These are phyloP conservation scores for Rhadinocentrus ornatus DNA, from an alignment of 2,797 vertebrate species.

Conservation along the genomic window DNA sequence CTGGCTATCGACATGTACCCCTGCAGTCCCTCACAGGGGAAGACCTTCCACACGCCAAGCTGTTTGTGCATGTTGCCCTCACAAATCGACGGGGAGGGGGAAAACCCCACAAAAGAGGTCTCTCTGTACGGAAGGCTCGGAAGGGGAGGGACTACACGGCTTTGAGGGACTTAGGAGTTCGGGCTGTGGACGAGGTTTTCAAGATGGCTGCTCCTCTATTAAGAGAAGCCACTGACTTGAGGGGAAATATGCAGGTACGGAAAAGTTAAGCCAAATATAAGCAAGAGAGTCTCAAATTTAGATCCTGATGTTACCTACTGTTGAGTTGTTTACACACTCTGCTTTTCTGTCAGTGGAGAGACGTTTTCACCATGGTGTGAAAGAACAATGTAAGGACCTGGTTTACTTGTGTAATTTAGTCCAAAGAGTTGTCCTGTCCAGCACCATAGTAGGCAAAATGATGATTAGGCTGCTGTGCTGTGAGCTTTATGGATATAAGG, in stretches of 20 bases:
- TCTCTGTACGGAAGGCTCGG: constrained; percentile 92
- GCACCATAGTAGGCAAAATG: too few relatives aligned
- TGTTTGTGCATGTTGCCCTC: constrained; percentile 95
- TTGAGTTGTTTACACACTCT: neutral
- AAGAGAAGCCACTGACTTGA: constrained; percentile 91
- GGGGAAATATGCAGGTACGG: constrained; percentile 95
- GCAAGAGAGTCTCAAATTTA: neutral
- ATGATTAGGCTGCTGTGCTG: neutral
- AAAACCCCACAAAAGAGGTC: constrained; percentile 93
- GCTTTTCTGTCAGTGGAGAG: neutral
- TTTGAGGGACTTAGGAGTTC: constrained; percentile 90
- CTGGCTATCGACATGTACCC: constrained; percentile 91
- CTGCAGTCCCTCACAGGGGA: constrained; percentile 93
- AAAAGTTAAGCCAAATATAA: neutral
- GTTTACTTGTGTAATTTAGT: neutral
- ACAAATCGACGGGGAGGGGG: constrained; percentile 95
- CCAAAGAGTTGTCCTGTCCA: neutral
- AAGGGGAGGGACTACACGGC: constrained; percentile 91
- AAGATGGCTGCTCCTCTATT: constrained; percentile 89
- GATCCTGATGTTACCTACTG: neutral
- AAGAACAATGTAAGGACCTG: neutral
- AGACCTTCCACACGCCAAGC: constrained; percentile 86
- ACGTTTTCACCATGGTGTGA: neutral
- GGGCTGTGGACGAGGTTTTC: constrained; percentile 92
- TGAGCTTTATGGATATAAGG: neutral